Base-by-base conservation (phyloP, 2,797 vertebrate genomes). In the Anas georgica region DNA sequence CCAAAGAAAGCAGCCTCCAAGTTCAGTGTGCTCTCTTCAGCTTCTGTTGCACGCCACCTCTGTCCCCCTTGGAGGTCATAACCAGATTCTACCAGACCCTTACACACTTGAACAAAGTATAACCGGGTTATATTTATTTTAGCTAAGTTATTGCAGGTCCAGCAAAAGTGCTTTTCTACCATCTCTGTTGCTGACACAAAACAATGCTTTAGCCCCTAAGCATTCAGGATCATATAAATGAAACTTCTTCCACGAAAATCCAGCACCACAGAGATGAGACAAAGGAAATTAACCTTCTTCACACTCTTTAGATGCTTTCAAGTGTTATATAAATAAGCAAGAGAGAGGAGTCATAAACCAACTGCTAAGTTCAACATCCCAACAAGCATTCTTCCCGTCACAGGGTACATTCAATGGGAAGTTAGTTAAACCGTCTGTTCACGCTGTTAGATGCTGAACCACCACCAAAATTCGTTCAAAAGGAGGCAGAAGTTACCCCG, bases 291-390 rank as follows among this genome's bases (percentile, higher is more conserved):
- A 68, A 64, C 48, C 23, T 39, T 35, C 17, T 78, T 74, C 48
- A 25, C 20, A 62, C 10, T 37, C 39, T 86, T 91, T 26, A 83
- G 90, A 91, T 25, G 14, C 17, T 74, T 75, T 17, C 7, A 86
- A 66, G 90, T 84, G 73, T 76, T 82, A 43, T 12, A 94, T 82
- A 94, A 82, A 88, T 83, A 88, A 87, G 75, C 69, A 94, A 88
- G 50, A 90, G 68, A 92, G 97, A 91, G 8, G 12, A 39, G 80
- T 96, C 55, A 78, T 31, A 96, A 76, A 90, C 55, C 80, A 93
- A 21, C 45, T 29, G 41, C 17, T 50, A 41, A 41, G 39, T 41
- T 41, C 60, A 41, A 21, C 73, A 43, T 78, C 68, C 85, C 59
- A 79, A 39, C 14, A 72, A 91, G 56, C 54, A n/a, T 75, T 69